Evolutionary conservation across 1,140 invertebrate species (phyloP).

Genomic region (Ectropis grisescens): DNA sequence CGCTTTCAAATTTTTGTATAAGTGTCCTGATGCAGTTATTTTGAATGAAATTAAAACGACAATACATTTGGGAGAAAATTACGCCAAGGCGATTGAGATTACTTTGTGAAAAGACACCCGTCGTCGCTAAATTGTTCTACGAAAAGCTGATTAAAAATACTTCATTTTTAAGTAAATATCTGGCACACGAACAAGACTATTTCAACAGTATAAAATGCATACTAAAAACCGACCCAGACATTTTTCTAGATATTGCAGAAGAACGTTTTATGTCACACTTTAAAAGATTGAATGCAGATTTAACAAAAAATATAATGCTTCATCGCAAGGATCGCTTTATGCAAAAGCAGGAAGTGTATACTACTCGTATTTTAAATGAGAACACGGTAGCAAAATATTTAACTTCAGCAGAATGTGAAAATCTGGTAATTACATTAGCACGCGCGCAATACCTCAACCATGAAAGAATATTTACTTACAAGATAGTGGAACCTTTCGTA

Average conservation of each 20-base stretch:
- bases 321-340: slow-evolving; percentile 23
- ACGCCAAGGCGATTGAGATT: slow-evolving; percentile 26
- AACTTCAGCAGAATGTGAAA: slow-evolving; percentile 21
- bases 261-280: slow-evolving; percentile 22
- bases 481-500: slow-evolving; percentile 32
- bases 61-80: no score
- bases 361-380: slow-evolving; percentile 21
- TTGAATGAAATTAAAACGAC: slow-evolving; percentile 21
- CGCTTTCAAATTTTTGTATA: slow-evolving; percentile 31
- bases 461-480: slow-evolving; percentile 31
- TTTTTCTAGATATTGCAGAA: slow-evolving; percentile 32
- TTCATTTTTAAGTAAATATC: slow-evolving; percentile 14
- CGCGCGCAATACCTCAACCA: slow-evolving; percentile 24
- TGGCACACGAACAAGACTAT: slow-evolving; percentile 19
- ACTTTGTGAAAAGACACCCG: slow-evolving; percentile 24
- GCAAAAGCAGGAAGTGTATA: slow-evolving; percentile 30
- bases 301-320: slow-evolving; percentile 25
- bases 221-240: slow-evolving; percentile 24
- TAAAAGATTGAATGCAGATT: slow-evolving; percentile 11
- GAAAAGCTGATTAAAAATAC: slow-evolving; percentile 17
- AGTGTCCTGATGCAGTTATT: slow-evolving; percentile 26
- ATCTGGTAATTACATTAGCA: slow-evolving; percentile 23
- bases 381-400: slow-evolving; percentile 24
- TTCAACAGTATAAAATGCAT: slow-evolving; percentile 25
- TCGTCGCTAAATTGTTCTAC: slow-evolving; percentile 23